A percentile compares a stretch with the other conserved stretches of the same genome.
phyloP scores from a whole-genome alignment of 2,113 vertebrate genomes.

The Cyanistes caeruleus region DNA sequence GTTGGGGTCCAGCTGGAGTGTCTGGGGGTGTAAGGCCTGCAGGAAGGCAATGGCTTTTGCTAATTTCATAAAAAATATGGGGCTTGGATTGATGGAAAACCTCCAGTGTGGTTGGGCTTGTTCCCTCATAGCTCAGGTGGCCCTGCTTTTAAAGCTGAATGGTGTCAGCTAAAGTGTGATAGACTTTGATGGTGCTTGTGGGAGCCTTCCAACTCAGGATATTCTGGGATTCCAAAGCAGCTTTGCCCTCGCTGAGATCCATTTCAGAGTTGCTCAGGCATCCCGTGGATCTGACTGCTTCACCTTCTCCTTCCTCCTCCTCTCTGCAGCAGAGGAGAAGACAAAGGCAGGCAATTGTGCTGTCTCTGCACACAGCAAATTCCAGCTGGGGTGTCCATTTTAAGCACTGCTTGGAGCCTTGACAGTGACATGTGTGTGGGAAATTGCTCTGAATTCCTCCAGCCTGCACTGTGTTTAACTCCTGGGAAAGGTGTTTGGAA shows the following conservation, averaged over 20 bases:
- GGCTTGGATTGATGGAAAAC: background rate
- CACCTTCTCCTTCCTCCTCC: background rate
- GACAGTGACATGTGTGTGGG: background rate
- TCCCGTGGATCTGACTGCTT: background rate
- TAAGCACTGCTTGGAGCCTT: background rate
- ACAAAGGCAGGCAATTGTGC: background rate
- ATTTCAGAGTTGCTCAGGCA: background rate
- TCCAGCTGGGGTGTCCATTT: slow-evolving; percentile 10
- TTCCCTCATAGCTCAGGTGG: fast-evolving
- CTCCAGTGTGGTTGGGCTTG: fast-evolving
- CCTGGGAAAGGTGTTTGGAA: background rate
- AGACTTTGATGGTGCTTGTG: background rate
- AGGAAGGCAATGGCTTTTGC: background rate
- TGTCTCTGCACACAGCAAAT: background rate
- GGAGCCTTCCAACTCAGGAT: background rate
- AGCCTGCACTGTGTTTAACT: background rate
- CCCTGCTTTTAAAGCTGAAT: background rate
- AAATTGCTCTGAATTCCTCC: slow-evolving; percentile 3
- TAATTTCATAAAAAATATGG: background rate
- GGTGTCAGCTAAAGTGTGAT: background rate
- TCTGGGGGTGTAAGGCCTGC: background rate
- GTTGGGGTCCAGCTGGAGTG: background rate
- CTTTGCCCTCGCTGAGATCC: background rate
- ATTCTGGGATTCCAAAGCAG: background rate
- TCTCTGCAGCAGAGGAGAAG: background rate